phyloP scores from a whole-genome alignment of 2,797 vertebrate genomes.

The Gambelia wislizenii region DNA sequence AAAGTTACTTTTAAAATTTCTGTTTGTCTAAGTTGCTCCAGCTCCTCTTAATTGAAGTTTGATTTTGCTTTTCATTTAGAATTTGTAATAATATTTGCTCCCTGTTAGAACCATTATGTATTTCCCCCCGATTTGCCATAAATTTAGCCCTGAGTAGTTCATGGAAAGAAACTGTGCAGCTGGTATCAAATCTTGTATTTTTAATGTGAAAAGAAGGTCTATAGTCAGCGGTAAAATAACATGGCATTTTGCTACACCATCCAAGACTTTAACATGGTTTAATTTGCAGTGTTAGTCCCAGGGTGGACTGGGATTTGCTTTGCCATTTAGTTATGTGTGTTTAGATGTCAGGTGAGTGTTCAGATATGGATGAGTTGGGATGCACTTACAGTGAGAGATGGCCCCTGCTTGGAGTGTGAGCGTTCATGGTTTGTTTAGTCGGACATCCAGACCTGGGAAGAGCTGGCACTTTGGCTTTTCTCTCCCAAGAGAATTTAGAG shows the following conservation, averaged over 20 bases:
- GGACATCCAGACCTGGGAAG: not conserved
- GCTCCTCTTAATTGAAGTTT: not conserved
- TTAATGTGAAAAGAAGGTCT: not conserved
- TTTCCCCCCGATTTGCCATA: not conserved
- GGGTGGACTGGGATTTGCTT: not conserved
- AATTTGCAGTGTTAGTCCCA: not conserved
- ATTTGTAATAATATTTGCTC: not conserved
- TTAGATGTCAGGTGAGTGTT: too few relatives aligned
- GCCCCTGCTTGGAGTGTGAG: too few relatives aligned
- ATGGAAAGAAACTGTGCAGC: not conserved
- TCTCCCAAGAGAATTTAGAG: not conserved
- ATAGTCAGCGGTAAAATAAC: not conserved
- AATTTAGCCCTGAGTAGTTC: not conserved
- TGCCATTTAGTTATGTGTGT: not conserved
- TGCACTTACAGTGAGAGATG: too few relatives aligned
- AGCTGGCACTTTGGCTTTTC: not conserved
- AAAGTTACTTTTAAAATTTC: not conserved
- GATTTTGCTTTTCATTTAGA: not conserved
- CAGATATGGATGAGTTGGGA: too few relatives aligned
- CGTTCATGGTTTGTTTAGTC: too few relatives aligned
- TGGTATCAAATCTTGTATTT: not conserved
- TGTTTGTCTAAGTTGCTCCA: rapidly evolving
- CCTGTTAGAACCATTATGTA: not conserved
- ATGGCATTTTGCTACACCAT: not conserved
- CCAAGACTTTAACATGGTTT: not conserved